Conservation (phyloP, 2,888 invertebrate species). For the Acrobasis repandana region DNA sequence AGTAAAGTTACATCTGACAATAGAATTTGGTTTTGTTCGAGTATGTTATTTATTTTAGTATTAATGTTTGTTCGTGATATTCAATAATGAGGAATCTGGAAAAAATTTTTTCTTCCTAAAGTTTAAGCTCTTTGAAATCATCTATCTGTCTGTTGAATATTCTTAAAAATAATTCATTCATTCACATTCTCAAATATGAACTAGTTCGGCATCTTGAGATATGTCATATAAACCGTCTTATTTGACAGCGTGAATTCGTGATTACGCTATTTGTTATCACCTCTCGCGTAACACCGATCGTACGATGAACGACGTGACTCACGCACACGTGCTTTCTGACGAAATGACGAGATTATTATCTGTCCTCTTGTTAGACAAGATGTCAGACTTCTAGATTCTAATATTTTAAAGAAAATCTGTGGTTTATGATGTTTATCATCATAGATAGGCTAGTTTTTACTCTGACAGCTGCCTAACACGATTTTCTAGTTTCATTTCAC, state of each 20-base stretch:
- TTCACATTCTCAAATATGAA: background rate
- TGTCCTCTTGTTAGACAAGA: no score
- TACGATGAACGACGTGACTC: background rate
- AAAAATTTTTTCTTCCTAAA: no score
- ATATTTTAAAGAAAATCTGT: no score
- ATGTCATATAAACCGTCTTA: constrained; percentile 11
- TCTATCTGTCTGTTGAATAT: no score
- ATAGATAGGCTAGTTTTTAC: no score
- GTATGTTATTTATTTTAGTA: background rate
- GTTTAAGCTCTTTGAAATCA: no score
- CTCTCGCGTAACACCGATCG: constrained; percentile 1
- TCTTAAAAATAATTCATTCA: background rate
- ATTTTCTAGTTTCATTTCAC: no score
- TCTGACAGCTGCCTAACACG: no score
- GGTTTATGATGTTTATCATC: no score
- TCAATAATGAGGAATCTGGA: no score
- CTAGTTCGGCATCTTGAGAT: background rate
- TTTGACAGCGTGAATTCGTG: constrained; percentile 15
- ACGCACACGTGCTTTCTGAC: background rate
- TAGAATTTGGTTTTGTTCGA: background rate
- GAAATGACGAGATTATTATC: background rate
- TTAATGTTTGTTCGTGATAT: no score
- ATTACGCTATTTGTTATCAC: constrained; percentile 17
- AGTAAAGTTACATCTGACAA: background rate
- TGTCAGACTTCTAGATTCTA: no score